Conservation (phyloP, 2,113 vertebrate species). For the Vicugna pacos region DNA sequence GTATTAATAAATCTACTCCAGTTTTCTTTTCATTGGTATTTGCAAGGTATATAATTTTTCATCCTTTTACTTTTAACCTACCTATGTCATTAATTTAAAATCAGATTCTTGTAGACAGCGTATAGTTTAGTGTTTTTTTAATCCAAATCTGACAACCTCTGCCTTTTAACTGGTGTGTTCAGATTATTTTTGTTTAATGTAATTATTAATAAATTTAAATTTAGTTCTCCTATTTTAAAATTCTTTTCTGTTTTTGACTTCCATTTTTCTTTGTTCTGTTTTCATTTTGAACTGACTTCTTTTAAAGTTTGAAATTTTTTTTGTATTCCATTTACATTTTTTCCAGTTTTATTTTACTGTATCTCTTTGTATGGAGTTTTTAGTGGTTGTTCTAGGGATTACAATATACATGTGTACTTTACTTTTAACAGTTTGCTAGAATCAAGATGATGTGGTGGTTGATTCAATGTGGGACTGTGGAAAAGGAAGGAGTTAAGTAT, state of each 20-base stretch:
- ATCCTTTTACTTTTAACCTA: neutral
- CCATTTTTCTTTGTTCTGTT: neutral
- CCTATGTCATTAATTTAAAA: constrained; percentile 2
- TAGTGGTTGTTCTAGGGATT: neutral
- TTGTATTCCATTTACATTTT: neutral
- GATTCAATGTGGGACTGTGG: neutral
- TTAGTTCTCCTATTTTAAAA: neutral
- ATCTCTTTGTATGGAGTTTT: neutral
- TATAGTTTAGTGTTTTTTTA: neutral
- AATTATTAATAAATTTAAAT: neutral
- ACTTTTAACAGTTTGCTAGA: neutral
- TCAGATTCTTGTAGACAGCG: neutral
- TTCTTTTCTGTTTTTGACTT: neutral
- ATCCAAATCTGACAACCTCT: neutral
- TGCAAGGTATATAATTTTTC: neutral
- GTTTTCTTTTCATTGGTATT: constrained; percentile 35
- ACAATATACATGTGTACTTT: neutral
- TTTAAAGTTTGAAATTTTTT: neutral
- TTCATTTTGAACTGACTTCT: neutral
- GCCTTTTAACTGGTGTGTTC: neutral
- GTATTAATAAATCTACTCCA: neutral
- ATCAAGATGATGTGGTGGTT: neutral
- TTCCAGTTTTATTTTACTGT: neutral
- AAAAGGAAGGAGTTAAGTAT: neutral
- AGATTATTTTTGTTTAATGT: neutral